Percentiles rank a stretch among this genome's conserved stretches.
Evolutionary conservation across 2,888 invertebrate species (phyloP).

Genomic region (Morpho helenor): DNA sequence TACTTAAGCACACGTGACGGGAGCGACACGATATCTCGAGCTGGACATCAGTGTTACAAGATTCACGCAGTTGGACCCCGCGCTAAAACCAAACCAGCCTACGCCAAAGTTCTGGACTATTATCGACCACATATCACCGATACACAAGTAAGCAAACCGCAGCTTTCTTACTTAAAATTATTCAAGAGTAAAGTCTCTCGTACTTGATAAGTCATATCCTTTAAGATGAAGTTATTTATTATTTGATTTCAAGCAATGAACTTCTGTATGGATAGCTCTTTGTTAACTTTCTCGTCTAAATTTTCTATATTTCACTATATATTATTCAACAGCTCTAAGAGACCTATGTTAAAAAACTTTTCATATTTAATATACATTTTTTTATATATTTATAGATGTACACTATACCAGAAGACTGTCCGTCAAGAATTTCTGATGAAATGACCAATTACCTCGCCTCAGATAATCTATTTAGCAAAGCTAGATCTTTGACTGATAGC

Average conservation of each 20-base stretch:
- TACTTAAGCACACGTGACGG: conserved; percentile 51
- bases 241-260: too few relatives aligned
- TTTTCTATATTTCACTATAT: neutral
- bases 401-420: conserved; percentile 69
- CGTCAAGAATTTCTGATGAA: conserved; percentile 47
- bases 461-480: conserved; percentile 59
- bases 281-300: neutral
- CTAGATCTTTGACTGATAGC: conserved; percentile 45
- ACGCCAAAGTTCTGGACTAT: conserved; percentile 81
- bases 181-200: too few relatives aligned
- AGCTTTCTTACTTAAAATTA: too few relatives aligned
- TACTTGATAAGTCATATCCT: too few relatives aligned
- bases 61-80: conserved; percentile 57
- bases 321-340: neutral
- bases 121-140: conserved; percentile 77
- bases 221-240: too few relatives aligned
- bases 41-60: conserved; percentile 48
- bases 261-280: too few relatives aligned
- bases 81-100: conserved; percentile 64
- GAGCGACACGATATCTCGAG: conserved; percentile 27
- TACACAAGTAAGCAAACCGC: conserved; percentile 59
- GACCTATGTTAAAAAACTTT: too few relatives aligned
- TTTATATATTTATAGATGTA: conserved; percentile 46
- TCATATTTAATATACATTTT: neutral
- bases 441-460: conserved; percentile 43